Evolutionary conservation across 2,113 vertebrate species (phyloP), one percentile per base, ranked within the genome.

Genomic region (Anseranas semipalmata): DNA sequence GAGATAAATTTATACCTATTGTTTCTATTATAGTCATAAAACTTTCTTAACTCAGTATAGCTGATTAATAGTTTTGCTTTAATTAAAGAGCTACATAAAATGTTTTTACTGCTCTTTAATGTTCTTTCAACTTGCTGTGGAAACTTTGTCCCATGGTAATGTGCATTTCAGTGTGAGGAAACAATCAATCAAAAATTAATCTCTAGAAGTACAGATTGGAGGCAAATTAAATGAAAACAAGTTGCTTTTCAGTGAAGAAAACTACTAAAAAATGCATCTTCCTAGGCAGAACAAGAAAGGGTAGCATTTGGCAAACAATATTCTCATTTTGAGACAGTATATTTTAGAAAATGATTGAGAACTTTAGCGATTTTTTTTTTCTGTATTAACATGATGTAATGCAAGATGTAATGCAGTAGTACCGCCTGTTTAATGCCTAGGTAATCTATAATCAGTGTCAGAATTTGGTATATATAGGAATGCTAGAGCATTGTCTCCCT

Each of bases 141-240:
- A 95, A 77, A 27, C 15, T 63, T 82, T 94, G 63, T 92, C 45
- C 46, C 32, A 59, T 76, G 27, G 75, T 79, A 76, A 87, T 37
- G 82, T 82, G 27, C 4, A 89, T 53, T 66, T 87, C 15, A 50
- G 9, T 67, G 11, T 37, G 52, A 95, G 24, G 33, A 83, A 95
- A 32, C 32, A 73, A 82, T 81, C 39, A 76, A 28, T 77, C 65
- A 90, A 94, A 93, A 87, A 73, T 60, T 84, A 95, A 88, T 76
- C 55, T 80, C 33, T 25, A 52, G 27, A 37, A 90, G 32, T 28
- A 89, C 6, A 71, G 53, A 74, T 87, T 60, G 39, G 16, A 89
- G n/a, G n/a, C 30, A 92, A 95, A 95, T 79, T 39, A 94, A 79
- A 91, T 24, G 28, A 84, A 88, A 84, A 45, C 3, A 68, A 50